A percentile compares a stretch with the other conserved stretches of the same genome.
phyloP scores from a whole-genome alignment of 1,140 invertebrate genomes.

The Drosophila teissieri region DNA sequence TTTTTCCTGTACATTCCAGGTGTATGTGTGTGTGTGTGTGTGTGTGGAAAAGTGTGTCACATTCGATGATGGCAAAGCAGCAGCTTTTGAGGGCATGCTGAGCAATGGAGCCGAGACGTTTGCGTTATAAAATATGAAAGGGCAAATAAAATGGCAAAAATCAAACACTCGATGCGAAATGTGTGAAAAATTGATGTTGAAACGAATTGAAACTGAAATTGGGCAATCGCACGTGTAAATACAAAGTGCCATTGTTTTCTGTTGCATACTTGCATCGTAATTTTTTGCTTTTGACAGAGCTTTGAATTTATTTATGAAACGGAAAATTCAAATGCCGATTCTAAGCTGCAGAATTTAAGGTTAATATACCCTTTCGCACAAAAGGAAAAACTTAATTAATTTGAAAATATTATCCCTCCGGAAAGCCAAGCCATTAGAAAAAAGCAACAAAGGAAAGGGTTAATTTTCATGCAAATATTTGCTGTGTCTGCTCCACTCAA shows the following conservation, averaged over 20 bases:
- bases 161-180: slow-evolving; percentile 41
- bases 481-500: slow-evolving; percentile 62
- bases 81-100: slow-evolving; percentile 11
- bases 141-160: slow-evolving; percentile 48
- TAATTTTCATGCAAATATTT: slow-evolving; percentile 44
- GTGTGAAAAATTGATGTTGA: slow-evolving; percentile 53
- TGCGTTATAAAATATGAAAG: slow-evolving; percentile 53
- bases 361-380: background rate
- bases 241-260: slow-evolving; percentile 14
- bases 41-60: slow-evolving; percentile 35
- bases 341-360: background rate
- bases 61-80: slow-evolving; percentile 35
- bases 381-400: slow-evolving; percentile 16
- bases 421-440: slow-evolving; percentile 11
- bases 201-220: slow-evolving; percentile 48
- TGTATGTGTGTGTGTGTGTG: too few species aligned
- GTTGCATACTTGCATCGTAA: slow-evolving; percentile 20
- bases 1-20: slow-evolving; percentile 12
- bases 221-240: slow-evolving; percentile 43
- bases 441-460: background rate
- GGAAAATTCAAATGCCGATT: too few species aligned
- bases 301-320: background rate
- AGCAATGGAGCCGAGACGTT: slow-evolving; percentile 31
- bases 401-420: slow-evolving; percentile 2
- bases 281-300: background rate